These are phyloP conservation scores for Bubalus kerabau DNA, from an alignment of 2,113 vertebrate genomes.

Conservation along the genomic window DNA sequence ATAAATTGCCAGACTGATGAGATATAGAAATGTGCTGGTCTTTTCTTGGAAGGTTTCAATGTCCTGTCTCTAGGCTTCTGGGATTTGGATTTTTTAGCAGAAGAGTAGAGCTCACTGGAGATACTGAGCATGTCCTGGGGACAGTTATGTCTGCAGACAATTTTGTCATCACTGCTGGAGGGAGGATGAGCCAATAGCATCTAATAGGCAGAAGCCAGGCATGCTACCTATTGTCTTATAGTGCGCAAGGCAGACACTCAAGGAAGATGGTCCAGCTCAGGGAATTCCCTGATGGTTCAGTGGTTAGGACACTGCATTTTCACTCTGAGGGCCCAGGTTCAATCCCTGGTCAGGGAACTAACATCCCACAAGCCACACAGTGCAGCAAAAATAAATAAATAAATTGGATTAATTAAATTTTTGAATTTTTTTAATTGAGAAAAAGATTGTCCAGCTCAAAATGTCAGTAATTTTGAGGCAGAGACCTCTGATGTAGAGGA, in stretches of 20 bases:
- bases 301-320: neutral
- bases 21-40: neutral
- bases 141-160: neutral
- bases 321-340: neutral
- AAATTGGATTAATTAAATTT: neutral
- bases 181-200: neutral
- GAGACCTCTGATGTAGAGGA: neutral
- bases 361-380: neutral
- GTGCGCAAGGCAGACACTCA: neutral
- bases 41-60: neutral
- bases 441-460: neutral
- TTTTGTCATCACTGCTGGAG: neutral
- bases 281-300: neutral
- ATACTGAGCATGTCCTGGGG: neutral
- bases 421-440: neutral
- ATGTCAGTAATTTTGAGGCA: neutral
- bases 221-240: neutral
- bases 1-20: neutral
- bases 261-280: neutral
- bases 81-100: neutral
- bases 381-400: neutral
- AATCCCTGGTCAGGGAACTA: neutral
- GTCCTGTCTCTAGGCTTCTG: neutral
- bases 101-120: neutral
- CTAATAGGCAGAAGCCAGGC: neutral